Evolutionary conservation across 2,797 vertebrate genomes (phyloP).

Genomic region (Microchirus variegatus): DNA sequence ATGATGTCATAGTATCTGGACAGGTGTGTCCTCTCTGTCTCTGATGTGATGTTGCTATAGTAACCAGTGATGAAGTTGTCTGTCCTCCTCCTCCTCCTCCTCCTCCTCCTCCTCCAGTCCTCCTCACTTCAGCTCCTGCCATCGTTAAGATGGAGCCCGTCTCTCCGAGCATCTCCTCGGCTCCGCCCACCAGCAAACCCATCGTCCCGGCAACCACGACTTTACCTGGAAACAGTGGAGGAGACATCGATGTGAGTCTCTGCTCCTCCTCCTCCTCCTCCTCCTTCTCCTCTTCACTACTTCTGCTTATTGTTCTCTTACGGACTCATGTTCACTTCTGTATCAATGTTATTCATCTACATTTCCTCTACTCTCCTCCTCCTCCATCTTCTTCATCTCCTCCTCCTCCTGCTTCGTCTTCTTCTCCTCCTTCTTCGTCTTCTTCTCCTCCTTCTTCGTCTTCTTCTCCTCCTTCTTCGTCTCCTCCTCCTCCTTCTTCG

Average conservation of each 20-base stretch:
- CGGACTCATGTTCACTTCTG: background rate
- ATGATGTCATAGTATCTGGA: no score
- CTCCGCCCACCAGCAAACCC: constrained; percentile 79
- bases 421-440: no score
- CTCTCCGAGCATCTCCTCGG: constrained; percentile 65
- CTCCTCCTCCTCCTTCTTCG: no score
- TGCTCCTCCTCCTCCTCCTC: background rate
- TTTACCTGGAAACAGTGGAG: constrained; percentile 71
- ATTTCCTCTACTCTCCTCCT: no score
- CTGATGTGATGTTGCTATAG: no score
- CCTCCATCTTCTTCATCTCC: no score
- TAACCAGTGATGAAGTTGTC: no score
- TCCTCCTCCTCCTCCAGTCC: constrained; percentile 75
- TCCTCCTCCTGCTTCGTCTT: no score
- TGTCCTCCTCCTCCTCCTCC: constrained; percentile 58
- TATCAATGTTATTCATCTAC: no score
- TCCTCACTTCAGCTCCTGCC: constrained; percentile 79
- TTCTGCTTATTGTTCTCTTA: background rate
- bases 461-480: no score
- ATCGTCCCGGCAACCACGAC: constrained; percentile 83
- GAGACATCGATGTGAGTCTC: constrained; percentile 81
- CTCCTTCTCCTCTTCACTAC: constrained; percentile 60
- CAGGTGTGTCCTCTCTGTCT: no score
- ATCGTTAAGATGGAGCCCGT: constrained; percentile 85
- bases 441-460: no score